A percentile compares a stretch with the other conserved stretches of the same genome.
phyloP scores from a whole-genome alignment of 2,888 invertebrate species.

The Julus scanicus region DNA sequence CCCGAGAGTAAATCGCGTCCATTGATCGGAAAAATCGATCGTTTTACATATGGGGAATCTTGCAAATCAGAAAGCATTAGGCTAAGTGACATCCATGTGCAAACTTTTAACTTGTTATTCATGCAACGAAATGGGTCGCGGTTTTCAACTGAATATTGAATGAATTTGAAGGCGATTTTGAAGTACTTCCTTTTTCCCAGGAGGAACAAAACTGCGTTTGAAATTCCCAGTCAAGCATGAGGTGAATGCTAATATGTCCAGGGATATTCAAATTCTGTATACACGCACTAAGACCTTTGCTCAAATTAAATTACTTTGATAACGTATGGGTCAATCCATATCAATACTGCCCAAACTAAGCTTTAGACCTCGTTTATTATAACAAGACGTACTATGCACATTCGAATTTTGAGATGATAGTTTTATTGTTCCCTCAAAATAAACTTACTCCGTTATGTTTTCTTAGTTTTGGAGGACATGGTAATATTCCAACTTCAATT shows the following conservation, averaged over 20 bases:
- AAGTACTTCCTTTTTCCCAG: conserved; percentile 23
- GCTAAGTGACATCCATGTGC: conserved; percentile 35
- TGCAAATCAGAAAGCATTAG: conserved; percentile 23
- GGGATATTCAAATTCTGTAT: conserved; percentile 6
- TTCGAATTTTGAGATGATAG: not conserved
- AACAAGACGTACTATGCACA: not conserved
- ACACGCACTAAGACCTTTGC: not conserved
- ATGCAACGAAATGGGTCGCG: conserved; percentile 35
- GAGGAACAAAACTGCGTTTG: conserved; percentile 2
- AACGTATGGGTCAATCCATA: not conserved
- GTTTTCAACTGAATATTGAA: conserved; percentile 38
- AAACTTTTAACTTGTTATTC: conserved; percentile 42
- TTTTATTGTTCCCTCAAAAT: not conserved
- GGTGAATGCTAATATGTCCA: conserved; percentile 16
- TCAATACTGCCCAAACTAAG: not conserved
- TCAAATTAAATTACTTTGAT: not conserved
- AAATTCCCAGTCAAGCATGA: conserved; percentile 31
- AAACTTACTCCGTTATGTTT: not conserved
- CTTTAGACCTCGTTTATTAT: not conserved
- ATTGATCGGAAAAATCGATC: conserved; percentile 37
- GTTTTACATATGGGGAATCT: conserved; percentile 7
- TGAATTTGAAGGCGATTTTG: conserved; percentile 24
- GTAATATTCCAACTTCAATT: too few species aligned
- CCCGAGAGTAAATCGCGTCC: conserved; percentile 37
- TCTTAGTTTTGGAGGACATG: not conserved